Percentiles rank a stretch among this genome's conserved stretches.
phyloP scores from a whole-genome alignment of 2,888 invertebrate species.

The Acleris emargana region DNA sequence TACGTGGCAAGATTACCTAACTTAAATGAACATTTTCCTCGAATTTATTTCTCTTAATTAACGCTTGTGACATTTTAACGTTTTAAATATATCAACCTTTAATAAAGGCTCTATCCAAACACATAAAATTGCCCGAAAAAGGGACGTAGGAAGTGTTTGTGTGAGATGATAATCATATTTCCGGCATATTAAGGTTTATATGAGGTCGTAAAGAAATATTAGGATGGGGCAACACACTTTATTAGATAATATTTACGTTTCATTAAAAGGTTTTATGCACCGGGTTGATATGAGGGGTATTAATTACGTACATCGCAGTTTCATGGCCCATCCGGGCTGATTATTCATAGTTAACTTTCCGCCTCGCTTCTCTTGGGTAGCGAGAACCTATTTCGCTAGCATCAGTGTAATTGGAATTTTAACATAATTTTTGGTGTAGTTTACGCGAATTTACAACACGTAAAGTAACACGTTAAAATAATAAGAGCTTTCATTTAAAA shows the following conservation, averaged over 20 bases:
- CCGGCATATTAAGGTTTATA: conserved; percentile 72
- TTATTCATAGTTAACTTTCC: conserved; percentile 24
- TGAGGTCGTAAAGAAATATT: conserved; percentile 73
- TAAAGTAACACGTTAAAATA: no score
- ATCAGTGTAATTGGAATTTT: conserved; percentile 26
- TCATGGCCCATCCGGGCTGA: conserved; percentile 9
- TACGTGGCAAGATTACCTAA: conserved; percentile 7
- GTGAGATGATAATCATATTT: conserved; percentile 71
- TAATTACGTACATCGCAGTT: conserved; percentile 46
- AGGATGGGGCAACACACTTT: conserved; percentile 60
- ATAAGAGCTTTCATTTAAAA: no score
- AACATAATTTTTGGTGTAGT: conserved; percentile 15
- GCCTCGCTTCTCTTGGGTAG: not conserved
- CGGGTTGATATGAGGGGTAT: conserved; percentile 47
- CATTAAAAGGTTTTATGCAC: conserved; percentile 60
- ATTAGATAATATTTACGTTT: conserved; percentile 74
- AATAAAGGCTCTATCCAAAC: conserved; percentile 61
- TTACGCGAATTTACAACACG: not conserved
- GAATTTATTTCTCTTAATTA: conserved; percentile 35
- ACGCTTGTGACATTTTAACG: conserved; percentile 43
- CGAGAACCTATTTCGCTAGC: conserved; percentile 7
- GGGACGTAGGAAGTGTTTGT: conserved; percentile 59
- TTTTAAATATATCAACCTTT: conserved; percentile 60
- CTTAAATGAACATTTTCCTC: conserved; percentile 21
- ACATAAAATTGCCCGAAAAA: conserved; percentile 62